Percentiles rank a stretch among this genome's conserved stretches.
Conservation (phyloP, 2,797 vertebrate species). For the Lerista edwardsae region DNA sequence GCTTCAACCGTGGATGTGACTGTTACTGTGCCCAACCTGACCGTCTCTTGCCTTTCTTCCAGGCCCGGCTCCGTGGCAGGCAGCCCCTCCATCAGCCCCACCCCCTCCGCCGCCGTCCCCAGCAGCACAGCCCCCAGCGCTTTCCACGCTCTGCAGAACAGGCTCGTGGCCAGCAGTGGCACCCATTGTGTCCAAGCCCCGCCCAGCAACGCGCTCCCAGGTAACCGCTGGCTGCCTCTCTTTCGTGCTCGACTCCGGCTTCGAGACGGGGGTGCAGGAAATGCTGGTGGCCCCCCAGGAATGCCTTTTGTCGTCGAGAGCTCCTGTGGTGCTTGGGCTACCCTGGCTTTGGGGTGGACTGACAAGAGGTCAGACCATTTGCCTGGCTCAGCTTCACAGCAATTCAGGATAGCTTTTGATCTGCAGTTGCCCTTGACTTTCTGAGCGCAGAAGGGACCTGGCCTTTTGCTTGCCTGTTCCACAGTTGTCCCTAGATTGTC, state of each 20-base stretch:
- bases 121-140: conserved; percentile 76
- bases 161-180: conserved; percentile 80
- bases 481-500: background rate
- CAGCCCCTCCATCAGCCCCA: conserved; percentile 48
- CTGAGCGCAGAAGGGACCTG: no score
- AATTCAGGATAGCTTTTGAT: no score
- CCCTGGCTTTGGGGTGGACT: background rate
- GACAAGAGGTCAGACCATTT: background rate
- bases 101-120: conserved; percentile 45
- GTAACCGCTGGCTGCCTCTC: conserved; percentile 54
- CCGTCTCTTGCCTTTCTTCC: conserved; percentile 21
- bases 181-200: conserved; percentile 81
- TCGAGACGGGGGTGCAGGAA: rapidly evolving
- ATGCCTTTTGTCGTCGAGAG: background rate
- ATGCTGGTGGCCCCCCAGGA: background rate
- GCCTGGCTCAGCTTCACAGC: background rate
- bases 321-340: rapidly evolving
- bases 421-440: background rate
- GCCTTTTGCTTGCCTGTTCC: background rate
- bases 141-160: conserved; percentile 88
- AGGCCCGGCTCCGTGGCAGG: conserved; percentile 79
- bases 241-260: background rate
- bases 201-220: conserved; percentile 71
- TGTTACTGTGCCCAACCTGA: background rate
- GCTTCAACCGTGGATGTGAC: no score